Conservation (phyloP, 2,797 vertebrate genomes). For the Silurus lanzhouensis region DNA sequence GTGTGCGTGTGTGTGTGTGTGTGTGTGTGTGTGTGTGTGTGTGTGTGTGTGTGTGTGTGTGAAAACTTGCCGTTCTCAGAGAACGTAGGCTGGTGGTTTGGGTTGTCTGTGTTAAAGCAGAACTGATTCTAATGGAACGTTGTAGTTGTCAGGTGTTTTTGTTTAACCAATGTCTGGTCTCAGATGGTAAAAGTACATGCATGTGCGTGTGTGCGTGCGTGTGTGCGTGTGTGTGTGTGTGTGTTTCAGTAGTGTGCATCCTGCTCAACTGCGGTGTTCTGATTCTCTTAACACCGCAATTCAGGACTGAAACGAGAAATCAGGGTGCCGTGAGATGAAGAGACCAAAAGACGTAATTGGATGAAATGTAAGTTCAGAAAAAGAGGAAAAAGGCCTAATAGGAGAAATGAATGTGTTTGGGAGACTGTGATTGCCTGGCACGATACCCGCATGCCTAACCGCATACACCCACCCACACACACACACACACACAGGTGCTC, state of each 20-base stretch:
- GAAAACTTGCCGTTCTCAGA: neutral
- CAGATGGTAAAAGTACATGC: slow-evolving; percentile 56
- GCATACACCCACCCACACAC: neutral
- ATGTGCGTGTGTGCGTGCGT: slow-evolving; percentile 35
- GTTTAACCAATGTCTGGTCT: slow-evolving; percentile 56
- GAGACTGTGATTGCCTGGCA: slow-evolving; percentile 17
- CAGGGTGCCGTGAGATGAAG: slow-evolving; percentile 12
- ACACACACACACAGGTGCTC: slow-evolving; percentile 3
- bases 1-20: slow-evolving; percentile 39
- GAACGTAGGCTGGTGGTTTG: slow-evolving; percentile 42
- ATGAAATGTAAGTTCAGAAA: slow-evolving; percentile 17
- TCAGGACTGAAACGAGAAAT: slow-evolving; percentile 26
- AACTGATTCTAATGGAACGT: slow-evolving; percentile 60
- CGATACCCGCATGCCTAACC: neutral
- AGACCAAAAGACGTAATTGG: slow-evolving; percentile 13
- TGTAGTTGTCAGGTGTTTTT: slow-evolving; percentile 61
- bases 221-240: slow-evolving; percentile 23
- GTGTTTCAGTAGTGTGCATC: slow-evolving; percentile 28
- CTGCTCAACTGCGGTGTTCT: neutral
- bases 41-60: slow-evolving; percentile 40
- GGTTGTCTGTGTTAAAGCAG: slow-evolving; percentile 46
- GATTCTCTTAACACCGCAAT: slow-evolving; percentile 49
- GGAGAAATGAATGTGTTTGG: neutral
- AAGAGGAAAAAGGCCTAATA: neutral
- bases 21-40: slow-evolving; percentile 38